phyloP scores from a whole-genome alignment of 2,888 invertebrate species.

The Cryptophagus acutangulus region DNA sequence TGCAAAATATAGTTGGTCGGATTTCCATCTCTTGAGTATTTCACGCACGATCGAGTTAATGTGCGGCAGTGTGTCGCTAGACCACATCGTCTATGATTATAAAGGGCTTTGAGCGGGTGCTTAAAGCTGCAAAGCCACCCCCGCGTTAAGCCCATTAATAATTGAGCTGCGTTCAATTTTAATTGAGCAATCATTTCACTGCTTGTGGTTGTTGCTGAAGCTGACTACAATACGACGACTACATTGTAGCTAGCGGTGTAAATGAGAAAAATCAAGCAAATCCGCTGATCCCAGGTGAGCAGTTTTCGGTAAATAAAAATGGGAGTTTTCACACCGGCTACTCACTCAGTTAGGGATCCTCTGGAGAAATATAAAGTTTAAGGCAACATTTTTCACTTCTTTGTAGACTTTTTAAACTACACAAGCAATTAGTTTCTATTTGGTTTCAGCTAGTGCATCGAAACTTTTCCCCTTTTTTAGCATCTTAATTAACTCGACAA shows the following conservation, averaged over 20 bases:
- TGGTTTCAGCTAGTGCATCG: too few species aligned
- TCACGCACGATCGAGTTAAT: conserved; percentile 21
- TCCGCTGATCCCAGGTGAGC: conserved; percentile 18
- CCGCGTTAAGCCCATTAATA: conserved; percentile 26
- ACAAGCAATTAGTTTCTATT: too few species aligned
- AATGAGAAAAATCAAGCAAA: conserved; percentile 12
- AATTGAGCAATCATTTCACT: conserved; percentile 24
- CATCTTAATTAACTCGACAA: too few species aligned
- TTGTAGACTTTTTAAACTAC: too few species aligned
- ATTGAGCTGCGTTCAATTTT: conserved; percentile 28
- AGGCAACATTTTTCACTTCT: conserved; percentile 21
- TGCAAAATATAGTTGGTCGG: too few species aligned
- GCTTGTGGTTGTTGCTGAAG: too few species aligned
- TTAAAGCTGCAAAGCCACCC: conserved; percentile 23
- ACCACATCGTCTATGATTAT: conserved; percentile 18
- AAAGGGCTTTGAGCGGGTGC: conserved; percentile 23
- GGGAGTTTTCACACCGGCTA: conserved; percentile 21
- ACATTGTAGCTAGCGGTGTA: background rate
- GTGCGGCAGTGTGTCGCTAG: conserved; percentile 12
- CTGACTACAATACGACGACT: too few species aligned
- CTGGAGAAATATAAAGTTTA: conserved; percentile 21
- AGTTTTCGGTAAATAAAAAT: conserved; percentile 25
- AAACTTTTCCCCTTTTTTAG: too few species aligned
- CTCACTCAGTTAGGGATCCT: conserved; percentile 20
- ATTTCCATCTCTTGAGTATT: conserved; percentile 16